These are phyloP conservation scores for Diplodus puntazzo DNA, from an alignment of 2,797 vertebrate species.

Conservation along the genomic window DNA sequence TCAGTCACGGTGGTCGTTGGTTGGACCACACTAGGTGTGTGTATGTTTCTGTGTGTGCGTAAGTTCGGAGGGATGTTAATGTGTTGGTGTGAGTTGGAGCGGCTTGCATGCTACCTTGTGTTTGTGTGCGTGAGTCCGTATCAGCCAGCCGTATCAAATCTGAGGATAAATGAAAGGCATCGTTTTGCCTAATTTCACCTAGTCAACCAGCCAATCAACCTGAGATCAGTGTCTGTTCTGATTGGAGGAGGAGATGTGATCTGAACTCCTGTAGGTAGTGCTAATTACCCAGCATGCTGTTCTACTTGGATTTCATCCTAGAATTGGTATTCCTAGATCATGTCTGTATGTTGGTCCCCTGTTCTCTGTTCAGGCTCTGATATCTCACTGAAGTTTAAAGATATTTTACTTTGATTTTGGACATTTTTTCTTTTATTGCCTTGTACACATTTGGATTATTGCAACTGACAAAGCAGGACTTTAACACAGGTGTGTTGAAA, in stretches of 20 bases:
- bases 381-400: neutral
- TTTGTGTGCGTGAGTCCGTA: constrained; percentile 30
- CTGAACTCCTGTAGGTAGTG: constrained; percentile 71
- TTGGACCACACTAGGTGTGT: constrained; percentile 77
- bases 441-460: neutral
- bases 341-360: neutral
- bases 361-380: neutral
- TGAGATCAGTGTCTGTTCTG: constrained; percentile 48
- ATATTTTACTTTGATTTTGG: neutral
- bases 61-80: constrained; percentile 34
- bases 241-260: constrained; percentile 75
- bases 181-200: constrained; percentile 81
- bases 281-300: constrained; percentile 74
- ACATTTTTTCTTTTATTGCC: neutral
- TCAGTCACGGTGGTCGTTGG: constrained; percentile 74
- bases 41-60: constrained; percentile 56
- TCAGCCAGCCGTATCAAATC: constrained; percentile 70
- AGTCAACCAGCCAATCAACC: constrained; percentile 63
- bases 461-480: neutral
- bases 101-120: constrained; percentile 10
- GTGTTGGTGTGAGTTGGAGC: constrained; percentile 28
- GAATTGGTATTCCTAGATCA: constrained; percentile 53
- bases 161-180: constrained; percentile 70
- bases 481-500: neutral
- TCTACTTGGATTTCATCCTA: constrained; percentile 65